Evolutionary conservation across 2,113 vertebrate genomes (phyloP), one percentile per base, ranked within the genome.

Genomic region (Pterocles orientalis): DNA sequence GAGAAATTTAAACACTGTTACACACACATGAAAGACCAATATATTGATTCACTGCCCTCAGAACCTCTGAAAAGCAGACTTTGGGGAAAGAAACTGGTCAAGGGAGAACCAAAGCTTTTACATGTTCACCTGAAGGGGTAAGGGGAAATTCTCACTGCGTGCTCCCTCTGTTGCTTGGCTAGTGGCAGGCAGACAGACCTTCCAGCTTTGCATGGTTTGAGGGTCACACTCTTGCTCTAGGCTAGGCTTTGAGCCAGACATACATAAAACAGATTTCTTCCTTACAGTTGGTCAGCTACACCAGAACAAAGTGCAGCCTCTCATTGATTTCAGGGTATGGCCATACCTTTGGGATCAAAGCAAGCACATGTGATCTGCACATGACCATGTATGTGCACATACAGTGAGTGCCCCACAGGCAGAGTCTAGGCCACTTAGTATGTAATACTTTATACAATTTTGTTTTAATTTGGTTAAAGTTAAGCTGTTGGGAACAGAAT

Each of bases 351-450:
- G 39, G 64, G 36, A 68, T 16, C 56, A 86, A 36, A 89, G 72
- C 45, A 77, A 73, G 58, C 58, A 65, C 6, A 1, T 1, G 29
- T 23, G 24, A 57, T 17, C 57, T 23, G 41, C 73, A 65, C 21
- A 3, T 9, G 68, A 80, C 34, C 45, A 54, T 0, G 3, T 26
- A n/a, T 8, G 33, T 43, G 31, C 1, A 0, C 3, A 0, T 10
- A 26, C 23, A 47, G 36, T 10, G 25, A 72, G 18, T 62, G 50
- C 13, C 31, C 54, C 65, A 31, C 51, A 73, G 68, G 39, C 66
- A 90, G 23, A 81, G 41, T 31, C 45, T 82, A 73, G 89, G 34
- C 24, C 48, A 64, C 65, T 71, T 21, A 2, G 2, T 15, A 47
- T 25, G 24, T 3, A 64, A 39, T 61, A 71, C n/a, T 56, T 18